phyloP scores from a whole-genome alignment of 2,888 invertebrate genomes.

The Pandemis cinnamomeana region DNA sequence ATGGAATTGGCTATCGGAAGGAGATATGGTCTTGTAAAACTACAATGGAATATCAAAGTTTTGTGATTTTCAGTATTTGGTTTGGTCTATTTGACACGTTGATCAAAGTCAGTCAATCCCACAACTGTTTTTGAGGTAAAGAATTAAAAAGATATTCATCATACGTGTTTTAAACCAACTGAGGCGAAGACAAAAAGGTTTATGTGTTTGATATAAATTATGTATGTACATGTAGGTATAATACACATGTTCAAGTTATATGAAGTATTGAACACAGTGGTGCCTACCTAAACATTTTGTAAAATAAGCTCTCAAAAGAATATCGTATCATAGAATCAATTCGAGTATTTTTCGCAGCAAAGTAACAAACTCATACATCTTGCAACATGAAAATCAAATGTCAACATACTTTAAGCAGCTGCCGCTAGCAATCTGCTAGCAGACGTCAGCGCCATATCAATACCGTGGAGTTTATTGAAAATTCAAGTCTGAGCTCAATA shows the following conservation, averaged over 20 bases:
- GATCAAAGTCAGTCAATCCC: no score
- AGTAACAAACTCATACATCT: slow-evolving; percentile 8
- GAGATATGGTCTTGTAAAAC: background rate
- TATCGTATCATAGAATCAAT: background rate
- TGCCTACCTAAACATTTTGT: background rate
- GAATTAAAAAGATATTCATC: no score
- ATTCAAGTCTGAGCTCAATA: slow-evolving; percentile 42
- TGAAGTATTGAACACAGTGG: no score
- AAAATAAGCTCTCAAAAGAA: background rate
- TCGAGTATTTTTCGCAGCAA: background rate
- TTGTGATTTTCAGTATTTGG: background rate
- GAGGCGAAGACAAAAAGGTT: no score
- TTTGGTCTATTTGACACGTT: no score
- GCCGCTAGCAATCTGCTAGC: slow-evolving; percentile 24
- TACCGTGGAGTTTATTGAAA: slow-evolving; percentile 40
- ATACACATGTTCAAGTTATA: no score
- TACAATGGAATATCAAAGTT: background rate
- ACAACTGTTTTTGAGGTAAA: no score
- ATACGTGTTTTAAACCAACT: no score
- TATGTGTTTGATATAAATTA: no score
- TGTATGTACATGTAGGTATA: no score
- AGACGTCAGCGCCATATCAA: slow-evolving; percentile 39
- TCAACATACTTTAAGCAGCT: slow-evolving; percentile 33
- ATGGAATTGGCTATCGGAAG: slow-evolving; percentile 16
- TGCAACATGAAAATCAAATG: slow-evolving; percentile 34